Evolutionary conservation across 1,140 invertebrate genomes (phyloP), one percentile per base, ranked within the genome.

Genomic region (Neomicropteryx cornuta): DNA sequence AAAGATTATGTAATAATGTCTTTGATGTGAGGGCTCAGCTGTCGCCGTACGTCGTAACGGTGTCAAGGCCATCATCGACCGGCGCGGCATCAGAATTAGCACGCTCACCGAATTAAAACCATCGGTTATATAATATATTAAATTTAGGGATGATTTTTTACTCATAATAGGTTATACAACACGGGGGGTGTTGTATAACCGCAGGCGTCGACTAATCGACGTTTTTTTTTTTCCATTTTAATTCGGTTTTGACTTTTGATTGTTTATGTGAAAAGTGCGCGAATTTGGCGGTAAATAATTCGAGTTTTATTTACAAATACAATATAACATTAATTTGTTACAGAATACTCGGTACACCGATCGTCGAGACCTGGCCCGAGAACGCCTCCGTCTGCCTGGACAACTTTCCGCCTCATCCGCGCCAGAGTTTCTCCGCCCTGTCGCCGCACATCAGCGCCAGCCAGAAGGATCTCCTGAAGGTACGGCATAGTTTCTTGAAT

Each of bases 321-420:
- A 36, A 23, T 19, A 38, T 24, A 32, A 17, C 0, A 20, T 29
- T 10, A 19, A 14, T 44, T 37, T 41, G 18, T 53, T 55, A 29
- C 54, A 73, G 71, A 42, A 46, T 73, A 13, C 60, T 74, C 23
- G 72, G 72, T 2, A 60, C 66, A 22, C 72, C 72, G 0, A 45
- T 55, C 0, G 42, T 58, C 8, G 46, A 60, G 19, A 65, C 70
- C 41, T 73, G 72, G 72, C 71, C 71, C 18, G 62, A 57, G 1
- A 60, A 57, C 47, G 58, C 65, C 1, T 57, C 64, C 0, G 53
- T 72, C 16, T 48, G 64, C 34, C 57, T 56, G 14, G 64, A 70
- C 39, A 64, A 60, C 34, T 66, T 66, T 48, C 61, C 61, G 0
- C 51, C 55, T 8, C 62, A 63, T 49, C 53, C 53, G 5, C 45